Evolutionary conservation across 2,797 vertebrate species (phyloP).

Genomic region (Clamator glandarius): DNA sequence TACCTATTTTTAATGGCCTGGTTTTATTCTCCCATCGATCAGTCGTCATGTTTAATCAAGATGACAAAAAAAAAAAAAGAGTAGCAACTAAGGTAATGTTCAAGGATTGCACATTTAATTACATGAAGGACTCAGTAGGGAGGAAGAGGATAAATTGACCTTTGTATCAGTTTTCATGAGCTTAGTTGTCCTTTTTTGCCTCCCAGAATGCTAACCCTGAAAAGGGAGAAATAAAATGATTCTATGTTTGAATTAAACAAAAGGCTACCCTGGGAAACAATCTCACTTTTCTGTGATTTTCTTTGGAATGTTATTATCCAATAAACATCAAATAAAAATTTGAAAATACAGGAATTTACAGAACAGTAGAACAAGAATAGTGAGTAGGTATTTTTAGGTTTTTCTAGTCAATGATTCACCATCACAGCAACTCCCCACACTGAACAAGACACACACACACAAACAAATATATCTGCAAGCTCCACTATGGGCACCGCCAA

Average conservation of each 20-base stretch:
- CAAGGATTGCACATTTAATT: conserved; percentile 50
- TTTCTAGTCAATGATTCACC: neutral
- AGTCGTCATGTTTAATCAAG: conserved; percentile 55
- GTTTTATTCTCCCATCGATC: conserved; percentile 47
- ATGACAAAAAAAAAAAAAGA: neutral
- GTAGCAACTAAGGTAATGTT: neutral
- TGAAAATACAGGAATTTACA: neutral
- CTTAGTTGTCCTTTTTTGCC: conserved; percentile 28
- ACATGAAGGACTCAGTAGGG: neutral
- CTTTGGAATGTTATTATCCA: neutral
- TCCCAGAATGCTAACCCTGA: neutral
- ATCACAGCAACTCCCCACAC: neutral
- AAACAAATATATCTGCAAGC: neutral
- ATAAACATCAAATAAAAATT: neutral
- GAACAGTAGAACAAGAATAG: neutral
- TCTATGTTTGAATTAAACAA: neutral
- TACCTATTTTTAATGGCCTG: conserved; percentile 15
- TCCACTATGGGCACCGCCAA: neutral
- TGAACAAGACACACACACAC: neutral
- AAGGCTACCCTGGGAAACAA: neutral
- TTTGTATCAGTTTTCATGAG: conserved; percentile 56
- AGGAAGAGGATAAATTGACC: conserved; percentile 42
- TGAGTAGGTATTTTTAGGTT: neutral
- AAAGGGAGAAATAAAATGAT: neutral
- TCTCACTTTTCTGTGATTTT: neutral